Evolutionary conservation across 2,888 invertebrate species (phyloP).

Genomic region (Cordilura impudica): DNA sequence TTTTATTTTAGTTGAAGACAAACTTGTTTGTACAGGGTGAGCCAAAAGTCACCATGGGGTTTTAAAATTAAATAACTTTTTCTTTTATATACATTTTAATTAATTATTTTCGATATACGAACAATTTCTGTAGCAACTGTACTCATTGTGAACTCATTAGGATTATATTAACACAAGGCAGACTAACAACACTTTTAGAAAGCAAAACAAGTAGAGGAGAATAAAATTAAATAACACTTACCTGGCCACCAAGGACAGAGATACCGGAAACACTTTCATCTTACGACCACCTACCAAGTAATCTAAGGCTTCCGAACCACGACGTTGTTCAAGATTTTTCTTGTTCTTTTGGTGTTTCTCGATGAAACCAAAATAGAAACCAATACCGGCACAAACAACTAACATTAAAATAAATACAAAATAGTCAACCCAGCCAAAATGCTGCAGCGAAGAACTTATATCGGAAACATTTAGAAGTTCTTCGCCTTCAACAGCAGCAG

Average conservation of each 20-base stretch:
- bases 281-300: constrained; percentile 90
- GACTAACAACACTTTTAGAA: neutral
- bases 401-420: constrained; percentile 88
- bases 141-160: too few species aligned
- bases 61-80: too few species aligned
- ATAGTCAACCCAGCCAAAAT: constrained; percentile 87
- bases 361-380: constrained; percentile 89
- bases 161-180: too few species aligned
- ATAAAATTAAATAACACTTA: constrained; percentile 71
- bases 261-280: constrained; percentile 89
- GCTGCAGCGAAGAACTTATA: constrained; percentile 80
- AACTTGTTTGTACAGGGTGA: too few species aligned
- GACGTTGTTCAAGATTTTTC: constrained; percentile 67
- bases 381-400: constrained; percentile 86
- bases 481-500: neutral
- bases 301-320: constrained; percentile 79
- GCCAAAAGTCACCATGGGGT: too few species aligned
- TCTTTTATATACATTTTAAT: too few species aligned
- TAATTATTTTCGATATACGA: too few species aligned
- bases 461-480: constrained; percentile 73
- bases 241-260: constrained; percentile 92
- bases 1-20: too few species aligned
- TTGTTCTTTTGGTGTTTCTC: constrained; percentile 79
- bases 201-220: neutral
- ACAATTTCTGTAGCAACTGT: too few species aligned